Percentiles rank a stretch among this genome's conserved stretches.
phyloP scores from a whole-genome alignment of 2,888 invertebrate genomes.

The Hirtodrosophila histrioides region DNA sequence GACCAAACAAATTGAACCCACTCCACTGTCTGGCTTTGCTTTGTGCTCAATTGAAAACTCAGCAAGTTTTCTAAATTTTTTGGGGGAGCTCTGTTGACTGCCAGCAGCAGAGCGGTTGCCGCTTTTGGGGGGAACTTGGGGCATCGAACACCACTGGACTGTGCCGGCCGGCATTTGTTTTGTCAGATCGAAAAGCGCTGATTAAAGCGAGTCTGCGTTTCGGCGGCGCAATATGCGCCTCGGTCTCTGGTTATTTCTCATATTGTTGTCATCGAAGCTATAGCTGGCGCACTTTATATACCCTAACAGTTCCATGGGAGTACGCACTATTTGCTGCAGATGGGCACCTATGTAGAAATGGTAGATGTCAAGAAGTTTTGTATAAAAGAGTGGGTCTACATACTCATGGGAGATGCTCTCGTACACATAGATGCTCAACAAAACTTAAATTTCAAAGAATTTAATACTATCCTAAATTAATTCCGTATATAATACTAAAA shows the following conservation, averaged over 20 bases:
- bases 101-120: too few relatives aligned
- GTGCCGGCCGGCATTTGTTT: conserved; percentile 78
- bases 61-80: conserved; percentile 69
- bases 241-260: conserved; percentile 37
- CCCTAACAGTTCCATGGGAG: conserved; percentile 4
- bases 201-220: conserved; percentile 63
- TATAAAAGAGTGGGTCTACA: too few relatives aligned
- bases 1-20: conserved; percentile 66
- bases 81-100: conserved; percentile 30
- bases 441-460: too few relatives aligned
- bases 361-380: too few relatives aligned
- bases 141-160: conserved; percentile 19
- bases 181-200: conserved; percentile 68
- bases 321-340: not conserved
- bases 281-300: conserved; percentile 25
- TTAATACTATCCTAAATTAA: too few relatives aligned
- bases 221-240: conserved; percentile 58
- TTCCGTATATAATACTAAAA: too few relatives aligned
- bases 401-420: too few relatives aligned
- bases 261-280: conserved; percentile 58
- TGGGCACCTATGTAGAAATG: too few relatives aligned
- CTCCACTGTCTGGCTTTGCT: conserved; percentile 24
- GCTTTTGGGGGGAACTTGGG: not conserved
- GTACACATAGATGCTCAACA: too few relatives aligned
- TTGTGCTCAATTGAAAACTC: conserved; percentile 73